Percentiles rank a stretch among this genome's conserved stretches.
Evolutionary conservation across 1,140 invertebrate genomes (phyloP).

Genomic region (Trialeurodes vaporariorum): DNA sequence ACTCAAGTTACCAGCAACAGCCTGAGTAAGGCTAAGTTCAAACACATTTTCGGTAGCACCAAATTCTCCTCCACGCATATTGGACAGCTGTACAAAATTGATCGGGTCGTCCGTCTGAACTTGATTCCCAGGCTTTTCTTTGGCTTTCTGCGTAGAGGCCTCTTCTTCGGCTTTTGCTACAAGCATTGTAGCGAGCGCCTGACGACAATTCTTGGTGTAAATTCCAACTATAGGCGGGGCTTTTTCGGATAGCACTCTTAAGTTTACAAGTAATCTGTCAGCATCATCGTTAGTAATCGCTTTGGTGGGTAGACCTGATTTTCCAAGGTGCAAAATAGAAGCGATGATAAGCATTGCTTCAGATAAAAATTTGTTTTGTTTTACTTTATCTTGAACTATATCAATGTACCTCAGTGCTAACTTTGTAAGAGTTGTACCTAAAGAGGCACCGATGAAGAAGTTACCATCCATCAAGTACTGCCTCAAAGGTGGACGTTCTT

Average conservation of each 20-base stretch:
- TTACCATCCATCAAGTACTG: slow-evolving; percentile 89
- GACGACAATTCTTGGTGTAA: slow-evolving; percentile 64
- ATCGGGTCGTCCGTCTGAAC: slow-evolving; percentile 83
- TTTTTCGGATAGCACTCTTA: slow-evolving; percentile 63
- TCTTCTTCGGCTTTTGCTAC: slow-evolving; percentile 68
- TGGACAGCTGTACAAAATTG: slow-evolving; percentile 68
- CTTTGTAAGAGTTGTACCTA: slow-evolving; percentile 86
- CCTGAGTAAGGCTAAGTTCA: slow-evolving; percentile 86
- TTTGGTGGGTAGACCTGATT: slow-evolving; percentile 52
- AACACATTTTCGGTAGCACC: slow-evolving; percentile 76
- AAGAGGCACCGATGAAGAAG: slow-evolving; percentile 87
- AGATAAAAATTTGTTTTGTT: slow-evolving; percentile 56
- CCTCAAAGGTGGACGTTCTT: slow-evolving; percentile 64
- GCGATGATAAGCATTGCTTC: slow-evolving; percentile 64
- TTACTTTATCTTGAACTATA: slow-evolving; percentile 39
- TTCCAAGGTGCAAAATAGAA: slow-evolving; percentile 60
- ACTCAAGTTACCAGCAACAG: slow-evolving; percentile 50
- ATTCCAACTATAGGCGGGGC: slow-evolving; percentile 57
- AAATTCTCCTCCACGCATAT: slow-evolving; percentile 55
- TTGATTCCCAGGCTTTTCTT: slow-evolving; percentile 53
- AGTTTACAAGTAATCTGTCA: slow-evolving; percentile 78
- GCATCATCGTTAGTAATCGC: slow-evolving; percentile 90
- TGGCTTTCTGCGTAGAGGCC: slow-evolving; percentile 46
- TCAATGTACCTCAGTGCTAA: slow-evolving; percentile 63
- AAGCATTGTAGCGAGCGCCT: slow-evolving; percentile 76